These are phyloP conservation scores for Malthinus flaveolus DNA, from an alignment of 2,888 invertebrate genomes.

Conservation along the genomic window DNA sequence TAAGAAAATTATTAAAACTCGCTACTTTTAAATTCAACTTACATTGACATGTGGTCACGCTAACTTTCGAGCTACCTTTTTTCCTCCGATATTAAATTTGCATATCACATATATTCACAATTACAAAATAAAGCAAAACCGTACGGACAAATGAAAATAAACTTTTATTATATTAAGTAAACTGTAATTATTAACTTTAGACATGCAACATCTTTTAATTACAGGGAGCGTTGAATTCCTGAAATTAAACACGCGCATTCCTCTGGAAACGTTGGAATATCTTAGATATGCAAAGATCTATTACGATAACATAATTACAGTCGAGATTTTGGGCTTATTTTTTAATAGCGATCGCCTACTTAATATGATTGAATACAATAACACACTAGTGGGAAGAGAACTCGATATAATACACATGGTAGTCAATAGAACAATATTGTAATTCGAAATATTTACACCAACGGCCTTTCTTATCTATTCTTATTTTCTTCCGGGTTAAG, in stretches of 20 bases:
- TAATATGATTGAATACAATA: not conserved
- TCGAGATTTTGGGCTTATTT: constrained; percentile 20
- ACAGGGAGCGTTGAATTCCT: constrained; percentile 31
- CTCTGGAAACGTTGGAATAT: constrained; percentile 26
- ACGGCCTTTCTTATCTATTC: no score
- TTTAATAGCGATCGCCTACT: constrained; percentile 6
- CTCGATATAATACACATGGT: not conserved
- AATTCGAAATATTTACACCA: no score
- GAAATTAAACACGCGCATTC: constrained; percentile 29
- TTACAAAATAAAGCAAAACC: constrained; percentile 38
- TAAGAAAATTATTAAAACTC: constrained; percentile 37
- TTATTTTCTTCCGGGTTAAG: no score
- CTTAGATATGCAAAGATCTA: constrained; percentile 29
- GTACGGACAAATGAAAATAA: constrained; percentile 39
- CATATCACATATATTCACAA: constrained; percentile 40
- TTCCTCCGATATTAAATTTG: constrained; percentile 36
- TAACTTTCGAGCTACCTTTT: constrained; percentile 31
- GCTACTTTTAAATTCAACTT: constrained; percentile 40
- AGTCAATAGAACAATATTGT: no score
- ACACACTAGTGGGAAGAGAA: not conserved
- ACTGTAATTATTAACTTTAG: constrained; percentile 38
- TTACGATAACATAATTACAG: constrained; percentile 27
- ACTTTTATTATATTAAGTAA: constrained; percentile 35
- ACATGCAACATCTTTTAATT: constrained; percentile 41
- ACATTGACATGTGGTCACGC: constrained; percentile 45